phyloP scores from a whole-genome alignment of 2,797 vertebrate genomes.

The Myotis pilosus region DNA sequence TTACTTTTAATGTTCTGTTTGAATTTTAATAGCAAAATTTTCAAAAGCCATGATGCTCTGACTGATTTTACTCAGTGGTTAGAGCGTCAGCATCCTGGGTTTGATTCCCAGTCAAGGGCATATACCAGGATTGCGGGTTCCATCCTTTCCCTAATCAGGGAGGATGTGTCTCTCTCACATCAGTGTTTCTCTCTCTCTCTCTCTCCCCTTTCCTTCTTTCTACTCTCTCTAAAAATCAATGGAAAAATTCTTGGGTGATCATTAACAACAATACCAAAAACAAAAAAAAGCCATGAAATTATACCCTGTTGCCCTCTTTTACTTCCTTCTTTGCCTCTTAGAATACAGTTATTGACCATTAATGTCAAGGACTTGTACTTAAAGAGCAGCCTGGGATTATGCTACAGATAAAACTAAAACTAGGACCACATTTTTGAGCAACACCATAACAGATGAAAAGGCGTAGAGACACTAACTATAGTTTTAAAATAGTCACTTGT shows the following conservation, averaged over 20 bases:
- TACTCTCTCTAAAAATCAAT: too few relatives aligned
- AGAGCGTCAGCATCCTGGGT: too few relatives aligned
- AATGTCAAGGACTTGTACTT: not conserved
- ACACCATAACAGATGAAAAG: not conserved
- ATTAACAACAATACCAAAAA: too few relatives aligned
- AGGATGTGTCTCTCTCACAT: too few relatives aligned
- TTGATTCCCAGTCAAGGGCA: too few relatives aligned
- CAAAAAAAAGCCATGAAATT: not conserved
- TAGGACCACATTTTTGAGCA: constrained; percentile 5
- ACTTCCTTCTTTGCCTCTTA: not conserved
- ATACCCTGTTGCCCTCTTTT: not conserved
- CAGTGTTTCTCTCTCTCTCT: too few relatives aligned
- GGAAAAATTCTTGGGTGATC: too few relatives aligned
- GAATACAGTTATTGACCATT: not conserved
- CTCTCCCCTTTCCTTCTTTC: too few relatives aligned
- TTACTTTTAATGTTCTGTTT: constrained; percentile 26
- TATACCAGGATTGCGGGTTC: too few relatives aligned
- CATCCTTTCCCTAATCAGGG: too few relatives aligned
- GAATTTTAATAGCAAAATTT: not conserved
- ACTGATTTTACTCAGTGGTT: too few relatives aligned
- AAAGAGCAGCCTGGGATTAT: not conserved
- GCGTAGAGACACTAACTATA: not conserved
- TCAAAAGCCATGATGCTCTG: not conserved
- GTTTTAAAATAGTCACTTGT: constrained; percentile 3
- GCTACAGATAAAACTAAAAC: not conserved